A percentile compares a stretch with the other conserved stretches of the same genome.
These are phyloP conservation scores for Myrmecophaga tridactyla DNA, from an alignment of 2,113 vertebrate genomes.

Conservation along the genomic window DNA sequence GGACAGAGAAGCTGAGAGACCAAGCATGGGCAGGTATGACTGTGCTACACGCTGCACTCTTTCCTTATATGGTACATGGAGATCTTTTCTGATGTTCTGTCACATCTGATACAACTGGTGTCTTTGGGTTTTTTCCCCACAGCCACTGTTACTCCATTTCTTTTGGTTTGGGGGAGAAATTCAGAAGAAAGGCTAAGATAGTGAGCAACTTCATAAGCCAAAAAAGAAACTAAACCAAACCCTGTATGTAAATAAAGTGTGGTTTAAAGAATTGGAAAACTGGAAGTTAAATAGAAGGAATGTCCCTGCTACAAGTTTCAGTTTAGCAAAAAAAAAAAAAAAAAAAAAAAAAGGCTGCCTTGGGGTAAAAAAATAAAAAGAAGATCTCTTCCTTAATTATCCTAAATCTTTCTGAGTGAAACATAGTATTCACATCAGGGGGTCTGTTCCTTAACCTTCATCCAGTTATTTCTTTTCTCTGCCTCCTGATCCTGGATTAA, in stretches of 20 bases:
- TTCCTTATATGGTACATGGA: not conserved
- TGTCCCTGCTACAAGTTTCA: not conserved
- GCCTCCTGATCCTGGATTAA: constrained; percentile 63
- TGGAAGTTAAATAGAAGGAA: constrained; percentile 14
- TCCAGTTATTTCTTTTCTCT: not conserved
- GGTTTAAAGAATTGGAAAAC: constrained; percentile 10
- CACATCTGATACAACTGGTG: not conserved
- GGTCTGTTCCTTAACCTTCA: constrained; percentile 61
- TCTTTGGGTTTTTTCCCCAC: too few species aligned
- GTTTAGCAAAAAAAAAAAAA: constrained; percentile 52
- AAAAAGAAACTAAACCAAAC: not conserved
- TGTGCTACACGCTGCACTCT: fast-evolving
- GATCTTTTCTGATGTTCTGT: not conserved
- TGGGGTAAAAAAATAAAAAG: too few species aligned
- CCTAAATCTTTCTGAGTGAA: constrained; percentile 66
- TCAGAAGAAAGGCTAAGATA: not conserved
- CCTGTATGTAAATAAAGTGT: not conserved
- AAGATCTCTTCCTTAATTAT: constrained; percentile 57
- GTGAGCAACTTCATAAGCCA: not conserved
- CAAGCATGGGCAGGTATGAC: not conserved
- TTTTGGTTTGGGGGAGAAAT: too few species aligned
- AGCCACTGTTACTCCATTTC: too few species aligned
- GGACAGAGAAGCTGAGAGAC: not conserved
- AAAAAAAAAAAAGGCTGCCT: constrained; percentile 46
- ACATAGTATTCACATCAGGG: constrained; percentile 27